Evolutionary conservation across 2,888 invertebrate genomes (phyloP), one percentile per base, ranked within the genome.

Genomic region (Cephalotes varians): DNA sequence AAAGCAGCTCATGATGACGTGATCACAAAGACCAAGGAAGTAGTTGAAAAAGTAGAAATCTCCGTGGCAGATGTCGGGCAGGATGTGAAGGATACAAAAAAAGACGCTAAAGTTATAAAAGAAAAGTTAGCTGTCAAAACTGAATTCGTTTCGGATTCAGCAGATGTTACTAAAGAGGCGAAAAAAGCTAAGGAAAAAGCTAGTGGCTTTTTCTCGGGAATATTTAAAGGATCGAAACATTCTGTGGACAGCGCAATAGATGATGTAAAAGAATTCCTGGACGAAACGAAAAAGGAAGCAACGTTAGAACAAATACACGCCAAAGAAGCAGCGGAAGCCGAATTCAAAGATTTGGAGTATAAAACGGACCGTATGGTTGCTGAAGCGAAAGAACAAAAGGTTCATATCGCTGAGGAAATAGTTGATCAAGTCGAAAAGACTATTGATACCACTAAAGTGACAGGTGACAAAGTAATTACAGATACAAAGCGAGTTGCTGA

Each of bases 391-490:
- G 83, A 83, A 6, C 58, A 3, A 82, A 79, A 7, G 80, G 71
- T n/a, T 40, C 28, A n/a, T 49, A 95, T 95, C 95, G 95, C 49
- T 9, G 51, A 60, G 9, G 40, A 76, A 21, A 15, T 76, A 44
- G 21, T 15, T n/a, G 60, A 71, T 0, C 28, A 44, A 76, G 47
- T 65, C 3, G 83, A 89, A 7, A 91, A 87, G 34, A 44, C 80
- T n/a, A n/a, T 77, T 81, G 95, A 95, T 91, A 95, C 95, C 91
- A 95, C 95, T 90, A 95, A 95, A 47, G 92, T 95, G 0, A 95
- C 95, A 49, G 95, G 74, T 6, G 95, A 28, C 95, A 95, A 90
- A 95, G 6, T 49, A 25, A 18, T 80, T 18, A 4, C 37, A 9
- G 65, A 65, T 51, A 31, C 54, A 10, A 64, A 77, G 0, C 82